Conservation (phyloP, 2,797 vertebrate species). For the Platyrinchus mystaceus region DNA sequence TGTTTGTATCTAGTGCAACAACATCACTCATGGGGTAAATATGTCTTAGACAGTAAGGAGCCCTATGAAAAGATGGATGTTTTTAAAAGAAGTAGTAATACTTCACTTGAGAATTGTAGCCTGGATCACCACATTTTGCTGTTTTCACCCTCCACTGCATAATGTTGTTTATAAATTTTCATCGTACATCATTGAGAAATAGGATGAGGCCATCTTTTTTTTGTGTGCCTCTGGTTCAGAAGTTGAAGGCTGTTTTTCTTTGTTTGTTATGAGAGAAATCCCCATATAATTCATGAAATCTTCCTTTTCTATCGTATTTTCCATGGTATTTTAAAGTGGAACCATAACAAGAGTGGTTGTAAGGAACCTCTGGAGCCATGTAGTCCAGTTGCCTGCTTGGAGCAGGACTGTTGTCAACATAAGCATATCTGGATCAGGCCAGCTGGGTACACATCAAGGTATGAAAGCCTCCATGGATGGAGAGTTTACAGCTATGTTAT, state of each 20-base stretch:
- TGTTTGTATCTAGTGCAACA: not conserved
- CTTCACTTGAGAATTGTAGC: not conserved
- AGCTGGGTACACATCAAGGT: not conserved
- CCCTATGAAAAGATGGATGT: not conserved
- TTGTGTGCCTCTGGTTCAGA: not conserved
- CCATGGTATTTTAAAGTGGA: not conserved
- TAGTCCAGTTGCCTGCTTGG: not conserved
- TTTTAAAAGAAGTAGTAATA: not conserved
- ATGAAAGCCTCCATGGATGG: not conserved
- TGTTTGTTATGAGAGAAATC: not conserved
- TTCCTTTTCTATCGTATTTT: not conserved
- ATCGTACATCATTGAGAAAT: not conserved
- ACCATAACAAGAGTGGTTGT: not conserved
- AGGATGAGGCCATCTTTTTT: not conserved
- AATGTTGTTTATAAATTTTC: not conserved
- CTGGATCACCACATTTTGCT: not conserved
- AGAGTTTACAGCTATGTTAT: not conserved
- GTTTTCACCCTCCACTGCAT: not conserved
- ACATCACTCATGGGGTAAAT: not conserved
- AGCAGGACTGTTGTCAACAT: not conserved
- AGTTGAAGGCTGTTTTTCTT: not conserved
- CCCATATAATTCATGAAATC: not conserved
- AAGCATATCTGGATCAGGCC: not conserved
- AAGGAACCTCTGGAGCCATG: not conserved
- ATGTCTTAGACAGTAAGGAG: not conserved